Percentiles rank a stretch among this genome's conserved stretches.
These are phyloP conservation scores for Bembecia ichneumoniformis DNA, from an alignment of 2,888 invertebrate genomes.

Conservation along the genomic window DNA sequence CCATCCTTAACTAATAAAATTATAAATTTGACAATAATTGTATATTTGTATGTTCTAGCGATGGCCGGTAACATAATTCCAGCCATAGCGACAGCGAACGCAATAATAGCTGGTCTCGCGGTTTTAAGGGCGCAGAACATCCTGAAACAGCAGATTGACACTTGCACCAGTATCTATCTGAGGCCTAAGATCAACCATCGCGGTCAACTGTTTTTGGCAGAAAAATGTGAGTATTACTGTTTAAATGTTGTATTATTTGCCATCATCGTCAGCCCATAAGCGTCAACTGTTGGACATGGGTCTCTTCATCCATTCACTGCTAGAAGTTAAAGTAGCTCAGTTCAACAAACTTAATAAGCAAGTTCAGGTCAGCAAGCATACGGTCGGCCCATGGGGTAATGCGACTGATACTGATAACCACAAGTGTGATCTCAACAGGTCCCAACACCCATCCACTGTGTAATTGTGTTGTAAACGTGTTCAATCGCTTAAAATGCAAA, in stretches of 20 bases:
- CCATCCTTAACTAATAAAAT: background rate
- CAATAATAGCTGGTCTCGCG: slow-evolving; percentile 96
- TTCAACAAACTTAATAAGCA: too few species aligned
- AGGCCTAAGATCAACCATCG: slow-evolving; percentile 81
- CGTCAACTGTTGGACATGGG: too few species aligned
- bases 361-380: too few species aligned
- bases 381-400: too few species aligned
- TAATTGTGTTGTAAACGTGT: too few species aligned
- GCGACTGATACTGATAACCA: too few species aligned
- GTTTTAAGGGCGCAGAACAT: slow-evolving; percentile 89
- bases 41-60: slow-evolving; percentile 61
- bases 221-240: slow-evolving; percentile 65
- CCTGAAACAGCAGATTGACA: slow-evolving; percentile 75
- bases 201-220: slow-evolving; percentile 81
- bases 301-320: too few species aligned
- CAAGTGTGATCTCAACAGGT: too few species aligned
- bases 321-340: too few species aligned
- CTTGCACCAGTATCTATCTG: slow-evolving; percentile 84
- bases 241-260: background rate
- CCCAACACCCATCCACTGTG: too few species aligned
- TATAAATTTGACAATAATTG: background rate
- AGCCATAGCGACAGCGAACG: slow-evolving; percentile 99
- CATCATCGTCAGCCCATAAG: too few species aligned
- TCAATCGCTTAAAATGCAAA: too few species aligned
- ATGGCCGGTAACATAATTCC: slow-evolving; percentile 99